Base-by-base conservation (phyloP, 2,888 invertebrate genomes). In the Papilio elwesi region DNA sequence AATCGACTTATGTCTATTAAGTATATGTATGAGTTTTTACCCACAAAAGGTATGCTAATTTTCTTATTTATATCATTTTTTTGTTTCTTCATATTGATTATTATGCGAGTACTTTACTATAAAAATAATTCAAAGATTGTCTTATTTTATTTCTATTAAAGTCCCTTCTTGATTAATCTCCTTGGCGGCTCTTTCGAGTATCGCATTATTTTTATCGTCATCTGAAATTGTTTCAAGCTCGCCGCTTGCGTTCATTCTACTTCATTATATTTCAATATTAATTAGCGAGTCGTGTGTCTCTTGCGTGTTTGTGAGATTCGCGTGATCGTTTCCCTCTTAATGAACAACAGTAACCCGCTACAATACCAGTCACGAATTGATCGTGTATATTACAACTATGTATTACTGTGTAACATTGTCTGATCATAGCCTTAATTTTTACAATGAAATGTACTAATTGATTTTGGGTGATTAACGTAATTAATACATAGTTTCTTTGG, bases 211-310 rank as follows among this genome's bases (percentile, higher is more conserved):
- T 51, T 73, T 69, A 57, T 64, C 53, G 6, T 57, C 26, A 65
- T 16, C 69, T 26, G 36, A 69, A 57, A 52, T 13, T 55, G 36
- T 64, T 59, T 67, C 36, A 53, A 53, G 62, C 36, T 43, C 9
- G 12, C 53, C 67, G 62, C 51, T 55, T 15, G 59, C 38, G 73
- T 47, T 26, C 43, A 57, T 38, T 55, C 9, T 15, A 47, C 64
- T 73, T 68, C 68, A 65, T 73, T 73, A 73, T 69, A 69, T 73
- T 69, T 73, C 64, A 38, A 69, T 65, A 65, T 73, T 69, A 73
- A 73, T 73, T 73, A 73, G 36, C 12, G 55, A 65, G 43, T 57
- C 72, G 72, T 64, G 69, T 69, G 64, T 65, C 57, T 57, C 65
- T 73, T 48, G 73, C 73, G 73, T 73, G 73, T 64, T 55, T 13